A percentile compares a stretch with the other conserved stretches of the same genome.
phyloP scores from a whole-genome alignment of 2,888 invertebrate genomes.

The Gymnocheta viridis region DNA sequence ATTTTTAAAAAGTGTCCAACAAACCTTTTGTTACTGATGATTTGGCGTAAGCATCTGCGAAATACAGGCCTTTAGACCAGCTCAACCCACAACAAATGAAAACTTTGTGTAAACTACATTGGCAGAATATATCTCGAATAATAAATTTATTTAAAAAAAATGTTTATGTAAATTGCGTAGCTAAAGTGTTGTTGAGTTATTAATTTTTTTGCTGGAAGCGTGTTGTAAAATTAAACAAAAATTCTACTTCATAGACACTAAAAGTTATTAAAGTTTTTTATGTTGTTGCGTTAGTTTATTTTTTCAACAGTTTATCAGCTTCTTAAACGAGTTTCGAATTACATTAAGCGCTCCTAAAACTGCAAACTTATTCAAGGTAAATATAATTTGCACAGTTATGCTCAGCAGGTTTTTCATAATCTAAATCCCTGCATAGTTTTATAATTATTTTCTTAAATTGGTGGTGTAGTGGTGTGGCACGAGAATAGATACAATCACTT shows the following conservation, averaged over 20 bases:
- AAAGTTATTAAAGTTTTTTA: conserved; percentile 14
- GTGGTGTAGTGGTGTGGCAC: background rate
- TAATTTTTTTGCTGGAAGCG: background rate
- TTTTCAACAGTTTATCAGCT: background rate
- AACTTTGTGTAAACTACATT: no score
- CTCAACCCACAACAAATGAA: no score
- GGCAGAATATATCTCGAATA: no score
- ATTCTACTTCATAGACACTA: background rate
- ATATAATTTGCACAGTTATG: background rate
- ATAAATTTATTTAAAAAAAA: no score
- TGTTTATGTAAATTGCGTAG: background rate
- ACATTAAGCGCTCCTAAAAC: background rate
- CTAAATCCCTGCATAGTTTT: conserved; percentile 27
- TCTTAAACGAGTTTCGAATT: background rate
- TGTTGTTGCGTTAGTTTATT: no score
- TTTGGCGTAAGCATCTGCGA: no score
- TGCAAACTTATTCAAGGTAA: conserved; percentile 3
- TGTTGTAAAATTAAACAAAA: background rate
- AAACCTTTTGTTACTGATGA: no score
- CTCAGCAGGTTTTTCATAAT: background rate
- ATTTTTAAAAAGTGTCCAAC: no score
- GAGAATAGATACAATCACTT: background rate
- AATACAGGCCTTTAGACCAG: no score
- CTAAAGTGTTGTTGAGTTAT: background rate
- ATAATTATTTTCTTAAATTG: conserved; percentile 26